A percentile compares a stretch with the other conserved stretches of the same genome.
These are phyloP conservation scores for Lagocephalus sceleratus DNA, from an alignment of 2,797 vertebrate genomes.

Conservation along the genomic window DNA sequence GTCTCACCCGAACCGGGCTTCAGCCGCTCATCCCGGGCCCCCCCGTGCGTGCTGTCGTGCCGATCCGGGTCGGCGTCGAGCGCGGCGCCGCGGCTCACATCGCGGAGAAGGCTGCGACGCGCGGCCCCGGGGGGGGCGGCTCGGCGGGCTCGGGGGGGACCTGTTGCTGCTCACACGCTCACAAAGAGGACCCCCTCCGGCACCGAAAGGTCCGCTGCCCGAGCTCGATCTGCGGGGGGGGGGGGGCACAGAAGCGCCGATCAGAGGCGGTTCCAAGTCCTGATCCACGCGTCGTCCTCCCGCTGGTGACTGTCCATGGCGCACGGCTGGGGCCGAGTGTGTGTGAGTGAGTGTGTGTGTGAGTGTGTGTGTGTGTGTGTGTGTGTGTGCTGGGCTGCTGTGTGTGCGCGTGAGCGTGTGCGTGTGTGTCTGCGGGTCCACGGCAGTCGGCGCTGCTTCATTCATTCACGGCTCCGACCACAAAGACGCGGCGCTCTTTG, in stretches of 20 bases:
- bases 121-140: constrained; percentile 7
- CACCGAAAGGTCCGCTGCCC: constrained; percentile 16
- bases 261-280: background rate
- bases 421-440: constrained; percentile 9
- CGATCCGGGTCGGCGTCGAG: constrained; percentile 29
- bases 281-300: background rate
- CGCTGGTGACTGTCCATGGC: constrained; percentile 10
- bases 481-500: constrained; percentile 34
- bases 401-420: no score
- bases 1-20: no score
- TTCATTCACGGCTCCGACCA: constrained; percentile 67
- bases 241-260: background rate
- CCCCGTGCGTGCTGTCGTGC: background rate
- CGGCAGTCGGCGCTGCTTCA: constrained; percentile 47
- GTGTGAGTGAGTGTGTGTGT: no score
- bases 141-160: constrained; percentile 33
- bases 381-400: no score
- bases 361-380: no score
- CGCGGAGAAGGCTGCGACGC: constrained; percentile 7
- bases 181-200: constrained; percentile 26
- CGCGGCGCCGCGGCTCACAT: constrained; percentile 36
- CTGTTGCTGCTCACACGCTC: constrained; percentile 48
- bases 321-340: constrained; percentile 14
- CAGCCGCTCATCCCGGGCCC: constrained; percentile 5
- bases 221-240: constrained; percentile 20